phyloP scores from a whole-genome alignment of 2,888 invertebrate genomes.

The Perizoma affinitatum region DNA sequence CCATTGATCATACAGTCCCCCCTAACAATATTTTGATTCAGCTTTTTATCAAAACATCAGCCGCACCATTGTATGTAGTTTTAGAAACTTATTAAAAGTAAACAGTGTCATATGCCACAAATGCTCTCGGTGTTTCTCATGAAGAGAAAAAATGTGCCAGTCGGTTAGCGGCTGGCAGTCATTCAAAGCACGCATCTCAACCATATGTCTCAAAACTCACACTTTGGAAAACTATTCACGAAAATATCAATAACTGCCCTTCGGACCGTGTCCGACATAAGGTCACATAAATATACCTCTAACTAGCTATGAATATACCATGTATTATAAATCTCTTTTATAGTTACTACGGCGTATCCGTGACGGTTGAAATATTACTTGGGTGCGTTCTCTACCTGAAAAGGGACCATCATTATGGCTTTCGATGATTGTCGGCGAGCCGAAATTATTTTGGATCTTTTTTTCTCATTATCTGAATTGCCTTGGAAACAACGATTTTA shows the following conservation, averaged over 20 bases:
- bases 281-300: constrained; percentile 69
- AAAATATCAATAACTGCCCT: constrained; percentile 69
- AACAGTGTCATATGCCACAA: constrained; percentile 58
- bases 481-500: constrained; percentile 66
- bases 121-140: constrained; percentile 43
- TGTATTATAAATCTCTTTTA: constrained; percentile 81
- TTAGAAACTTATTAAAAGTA: constrained; percentile 34
- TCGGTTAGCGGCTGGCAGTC: constrained; percentile 61
- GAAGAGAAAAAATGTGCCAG: constrained; percentile 59
- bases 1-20: not conserved
- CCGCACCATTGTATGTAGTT: constrained; percentile 3
- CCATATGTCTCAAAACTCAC: constrained; percentile 67
- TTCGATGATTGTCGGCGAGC: constrained; percentile 78
- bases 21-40: constrained; percentile 1
- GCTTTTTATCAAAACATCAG: constrained; percentile 23
- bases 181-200: constrained; percentile 62
- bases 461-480: constrained; percentile 63
- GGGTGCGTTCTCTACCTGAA: constrained; percentile 79
- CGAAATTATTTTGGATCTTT: constrained; percentile 71
- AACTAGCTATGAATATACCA: constrained; percentile 77
- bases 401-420: constrained; percentile 78
- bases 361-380: constrained; percentile 82
- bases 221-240: constrained; percentile 59
- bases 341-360: constrained; percentile 71
- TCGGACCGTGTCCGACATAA: constrained; percentile 72